Evolutionary conservation across 2,797 vertebrate species (phyloP).

Genomic region (Amazonetta brasiliensis): DNA sequence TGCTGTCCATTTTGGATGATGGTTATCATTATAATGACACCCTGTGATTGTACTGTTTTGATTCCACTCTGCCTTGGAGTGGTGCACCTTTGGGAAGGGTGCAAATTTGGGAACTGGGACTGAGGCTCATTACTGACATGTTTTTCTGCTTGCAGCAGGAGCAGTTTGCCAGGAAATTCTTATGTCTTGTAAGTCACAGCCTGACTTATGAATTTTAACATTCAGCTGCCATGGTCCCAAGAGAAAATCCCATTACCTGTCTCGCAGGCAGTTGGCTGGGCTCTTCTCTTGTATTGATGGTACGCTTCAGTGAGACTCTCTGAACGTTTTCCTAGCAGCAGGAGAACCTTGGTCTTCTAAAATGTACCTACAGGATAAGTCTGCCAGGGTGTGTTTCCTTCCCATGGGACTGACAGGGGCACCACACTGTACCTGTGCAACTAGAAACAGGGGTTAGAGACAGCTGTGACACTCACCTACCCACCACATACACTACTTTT

Average conservation of each 20-base stretch:
- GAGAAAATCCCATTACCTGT: not conserved
- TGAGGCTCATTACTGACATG: not conserved
- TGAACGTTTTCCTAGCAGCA: not conserved
- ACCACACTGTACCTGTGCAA: accelerated
- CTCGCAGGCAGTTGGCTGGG: not conserved
- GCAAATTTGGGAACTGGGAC: not conserved
- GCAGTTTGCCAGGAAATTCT: not conserved
- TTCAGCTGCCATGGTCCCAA: not conserved
- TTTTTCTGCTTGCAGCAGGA: not conserved
- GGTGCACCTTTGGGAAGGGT: not conserved
- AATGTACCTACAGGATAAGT: not conserved
- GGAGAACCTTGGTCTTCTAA: not conserved
- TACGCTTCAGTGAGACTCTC: not conserved
- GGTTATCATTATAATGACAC: not conserved
- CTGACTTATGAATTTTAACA: not conserved
- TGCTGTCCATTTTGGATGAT: not conserved
- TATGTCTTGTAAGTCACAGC: not conserved
- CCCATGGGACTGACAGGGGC: accelerated
- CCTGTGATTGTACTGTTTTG: not conserved
- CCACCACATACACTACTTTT: not conserved
- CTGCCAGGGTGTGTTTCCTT: not conserved
- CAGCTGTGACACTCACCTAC: not conserved
- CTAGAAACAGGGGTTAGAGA: not conserved
- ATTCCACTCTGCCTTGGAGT: not conserved
- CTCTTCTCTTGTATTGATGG: accelerated